Conservation (phyloP, 2,797 vertebrate species). For the Martes flavigula region DNA sequence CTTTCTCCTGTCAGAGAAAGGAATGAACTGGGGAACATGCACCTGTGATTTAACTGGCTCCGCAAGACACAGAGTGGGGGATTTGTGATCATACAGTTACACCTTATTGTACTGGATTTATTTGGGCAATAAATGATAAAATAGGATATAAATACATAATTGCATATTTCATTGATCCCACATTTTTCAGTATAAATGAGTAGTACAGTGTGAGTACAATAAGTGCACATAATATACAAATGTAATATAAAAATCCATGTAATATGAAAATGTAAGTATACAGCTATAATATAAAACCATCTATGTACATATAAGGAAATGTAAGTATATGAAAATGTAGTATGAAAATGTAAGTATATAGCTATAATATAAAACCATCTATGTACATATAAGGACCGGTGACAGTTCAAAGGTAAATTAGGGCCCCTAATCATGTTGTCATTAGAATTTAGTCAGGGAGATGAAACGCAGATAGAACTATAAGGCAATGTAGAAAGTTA, state of each 20-base stretch:
- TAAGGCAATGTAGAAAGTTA: background rate
- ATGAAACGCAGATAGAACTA: background rate
- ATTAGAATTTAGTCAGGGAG: slow-evolving; percentile 9
- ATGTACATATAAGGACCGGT: background rate
- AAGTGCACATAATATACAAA: background rate
- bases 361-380: background rate
- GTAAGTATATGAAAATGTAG: background rate
- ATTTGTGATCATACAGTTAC: background rate
- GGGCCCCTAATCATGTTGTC: background rate
- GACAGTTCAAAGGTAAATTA: slow-evolving; percentile 11
- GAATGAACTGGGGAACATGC: background rate
- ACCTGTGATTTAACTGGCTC: slow-evolving; percentile 24
- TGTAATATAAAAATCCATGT: background rate
- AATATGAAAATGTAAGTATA: background rate
- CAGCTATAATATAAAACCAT: background rate
- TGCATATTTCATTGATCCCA: background rate
- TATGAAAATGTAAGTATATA: background rate
- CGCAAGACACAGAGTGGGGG: background rate
- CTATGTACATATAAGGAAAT: background rate
- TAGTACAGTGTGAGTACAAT: background rate
- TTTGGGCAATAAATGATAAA: slow-evolving; percentile 32
- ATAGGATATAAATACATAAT: background rate
- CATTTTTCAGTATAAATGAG: slow-evolving; percentile 4
- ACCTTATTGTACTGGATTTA: slow-evolving; percentile 25
- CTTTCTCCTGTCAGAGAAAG: slow-evolving; percentile 7